phyloP scores from a whole-genome alignment of 2,797 vertebrate species.

The Sebastolobus altivelis region DNA sequence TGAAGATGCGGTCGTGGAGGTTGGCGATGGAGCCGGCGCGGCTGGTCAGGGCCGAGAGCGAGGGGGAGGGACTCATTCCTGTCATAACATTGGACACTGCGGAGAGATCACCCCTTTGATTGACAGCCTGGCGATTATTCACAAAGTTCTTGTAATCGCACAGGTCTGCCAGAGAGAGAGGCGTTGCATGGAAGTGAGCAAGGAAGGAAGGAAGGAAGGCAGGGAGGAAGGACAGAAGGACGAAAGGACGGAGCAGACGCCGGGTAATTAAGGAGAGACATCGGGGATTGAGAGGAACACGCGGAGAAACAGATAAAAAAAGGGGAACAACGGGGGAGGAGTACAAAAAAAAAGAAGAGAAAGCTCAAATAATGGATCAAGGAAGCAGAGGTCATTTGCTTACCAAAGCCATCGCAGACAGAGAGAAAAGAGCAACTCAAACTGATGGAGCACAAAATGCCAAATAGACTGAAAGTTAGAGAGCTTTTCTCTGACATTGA shows the following conservation, averaged over 20 bases:
- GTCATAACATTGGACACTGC: conserved; percentile 97
- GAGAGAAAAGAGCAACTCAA: conserved; percentile 68
- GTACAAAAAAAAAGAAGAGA: conserved; percentile 77
- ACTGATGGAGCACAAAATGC: conserved; percentile 47
- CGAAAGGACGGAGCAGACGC: conserved; percentile 73
- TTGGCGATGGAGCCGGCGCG: conserved; percentile 93
- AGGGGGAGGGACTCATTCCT: conserved; percentile 97
- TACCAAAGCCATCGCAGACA: conserved; percentile 71
- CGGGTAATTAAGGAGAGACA: conserved; percentile 73
- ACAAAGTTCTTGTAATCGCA: conserved; percentile 94
- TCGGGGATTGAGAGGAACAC: conserved; percentile 65
- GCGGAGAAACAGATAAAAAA: conserved; percentile 59
- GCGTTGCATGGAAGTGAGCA: conserved; percentile 66
- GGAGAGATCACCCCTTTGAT: conserved; percentile 97
- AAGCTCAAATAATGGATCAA: conserved; percentile 78
- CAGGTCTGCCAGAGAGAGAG: conserved; percentile 89
- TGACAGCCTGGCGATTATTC: conserved; percentile 89
- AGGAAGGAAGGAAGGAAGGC: conserved; percentile 59
- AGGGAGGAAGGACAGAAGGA: conserved; percentile 66
- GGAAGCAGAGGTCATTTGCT: conserved; percentile 68
- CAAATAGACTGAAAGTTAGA: conserved; percentile 34
- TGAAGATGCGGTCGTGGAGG: conserved; percentile 97
- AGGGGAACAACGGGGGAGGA: conserved; percentile 68
- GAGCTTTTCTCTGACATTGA: conserved; percentile 18
- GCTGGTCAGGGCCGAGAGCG: conserved; percentile 94